Evolutionary conservation across 2,797 vertebrate species (phyloP).

Genomic region (Mallotus villosus): DNA sequence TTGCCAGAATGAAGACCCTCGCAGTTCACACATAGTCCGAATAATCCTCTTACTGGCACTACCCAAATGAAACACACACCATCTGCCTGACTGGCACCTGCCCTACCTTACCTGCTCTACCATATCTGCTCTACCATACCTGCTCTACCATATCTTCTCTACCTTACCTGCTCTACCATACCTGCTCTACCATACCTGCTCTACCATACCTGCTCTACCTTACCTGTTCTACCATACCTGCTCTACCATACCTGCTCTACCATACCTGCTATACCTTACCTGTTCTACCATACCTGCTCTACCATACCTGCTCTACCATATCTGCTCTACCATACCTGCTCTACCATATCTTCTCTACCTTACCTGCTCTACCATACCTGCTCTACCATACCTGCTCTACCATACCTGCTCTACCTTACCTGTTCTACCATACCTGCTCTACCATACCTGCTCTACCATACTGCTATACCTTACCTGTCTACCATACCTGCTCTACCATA

Average conservation of each 20-base stretch:
- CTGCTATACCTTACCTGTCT: too few relatives aligned
- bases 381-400: background rate
- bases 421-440: background rate
- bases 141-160: background rate
- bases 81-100: slow-evolving; percentile 12
- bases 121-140: background rate
- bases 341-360: background rate
- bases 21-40: background rate
- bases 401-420: background rate
- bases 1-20: slow-evolving; percentile 13
- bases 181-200: background rate
- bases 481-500: background rate
- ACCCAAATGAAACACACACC: background rate
- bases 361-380: background rate
- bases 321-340: too few relatives aligned
- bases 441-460: background rate
- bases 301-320: background rate
- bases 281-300: too few relatives aligned
- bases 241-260: background rate
- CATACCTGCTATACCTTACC: background rate
- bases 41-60: slow-evolving; percentile 21
- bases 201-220: background rate
- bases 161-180: background rate
- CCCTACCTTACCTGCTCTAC: background rate
- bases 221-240: too few relatives aligned